These are phyloP conservation scores for Miichthys miiuy DNA, from an alignment of 2,797 vertebrate species.

Conservation along the genomic window DNA sequence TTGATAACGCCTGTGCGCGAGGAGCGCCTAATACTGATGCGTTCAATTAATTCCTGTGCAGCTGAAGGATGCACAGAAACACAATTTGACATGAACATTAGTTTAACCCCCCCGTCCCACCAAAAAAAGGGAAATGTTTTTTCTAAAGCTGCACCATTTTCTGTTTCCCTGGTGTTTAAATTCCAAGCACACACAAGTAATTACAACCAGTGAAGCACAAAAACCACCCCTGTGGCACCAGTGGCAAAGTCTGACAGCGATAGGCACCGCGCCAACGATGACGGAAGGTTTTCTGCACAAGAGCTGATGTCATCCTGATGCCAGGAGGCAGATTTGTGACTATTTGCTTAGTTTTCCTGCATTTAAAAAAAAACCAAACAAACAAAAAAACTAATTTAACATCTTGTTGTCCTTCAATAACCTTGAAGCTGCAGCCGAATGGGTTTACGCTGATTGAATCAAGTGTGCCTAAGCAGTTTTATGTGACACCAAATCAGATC, in stretches of 20 bases:
- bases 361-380: too few relatives aligned
- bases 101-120: neutral
- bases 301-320: conserved; percentile 67
- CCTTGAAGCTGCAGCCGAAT: conserved; percentile 30
- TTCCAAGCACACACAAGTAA: conserved; percentile 56
- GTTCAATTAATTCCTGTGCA: conserved; percentile 3
- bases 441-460: conserved; percentile 59
- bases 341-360: conserved; percentile 12
- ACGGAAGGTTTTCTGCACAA: conserved; percentile 59
- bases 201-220: conserved; percentile 63
- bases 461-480: conserved; percentile 40
- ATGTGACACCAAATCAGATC: conserved; percentile 56
- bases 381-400: neutral
- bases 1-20: conserved; percentile 37
- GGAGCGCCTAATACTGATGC: conserved; percentile 16
- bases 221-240: conserved; percentile 64
- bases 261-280: conserved; percentile 81
- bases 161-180: conserved; percentile 43
- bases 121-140: neutral
- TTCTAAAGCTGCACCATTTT: conserved; percentile 28
- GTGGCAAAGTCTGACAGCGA: conserved; percentile 79
- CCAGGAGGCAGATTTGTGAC: conserved; percentile 44
- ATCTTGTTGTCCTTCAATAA: conserved; percentile 31
- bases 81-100: neutral
- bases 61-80: conserved; percentile 6